phyloP scores from a whole-genome alignment of 2,113 vertebrate species.

The Crocuta crocuta region DNA sequence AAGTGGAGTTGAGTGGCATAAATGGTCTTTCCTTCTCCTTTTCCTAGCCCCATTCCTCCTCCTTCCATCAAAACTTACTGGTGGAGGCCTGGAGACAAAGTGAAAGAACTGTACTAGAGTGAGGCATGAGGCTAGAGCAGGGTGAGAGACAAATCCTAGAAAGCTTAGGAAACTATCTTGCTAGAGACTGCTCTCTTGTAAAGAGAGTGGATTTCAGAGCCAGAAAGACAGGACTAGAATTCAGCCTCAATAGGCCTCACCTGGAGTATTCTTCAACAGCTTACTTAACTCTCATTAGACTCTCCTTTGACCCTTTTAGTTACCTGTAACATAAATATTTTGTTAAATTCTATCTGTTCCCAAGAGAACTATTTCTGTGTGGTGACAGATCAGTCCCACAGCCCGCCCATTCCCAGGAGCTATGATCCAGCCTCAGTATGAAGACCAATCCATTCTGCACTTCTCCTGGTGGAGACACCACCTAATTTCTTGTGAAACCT shows the following conservation, averaged over 20 bases:
- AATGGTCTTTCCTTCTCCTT: background rate
- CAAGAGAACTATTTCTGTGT: slow-evolving; percentile 28
- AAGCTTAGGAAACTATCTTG: background rate
- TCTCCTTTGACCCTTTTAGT: background rate
- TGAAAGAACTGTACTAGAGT: background rate
- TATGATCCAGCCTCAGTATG: background rate
- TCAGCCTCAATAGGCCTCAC: background rate
- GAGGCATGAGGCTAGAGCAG: background rate
- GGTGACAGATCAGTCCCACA: background rate
- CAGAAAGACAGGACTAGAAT: background rate
- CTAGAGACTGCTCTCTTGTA: background rate
- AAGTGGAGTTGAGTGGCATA: background rate
- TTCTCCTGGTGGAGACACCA: background rate
- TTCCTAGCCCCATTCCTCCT: background rate
- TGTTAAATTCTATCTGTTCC: slow-evolving; percentile 14
- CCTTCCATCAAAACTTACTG: background rate
- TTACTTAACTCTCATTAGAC: slow-evolving; percentile 18
- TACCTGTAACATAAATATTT: background rate
- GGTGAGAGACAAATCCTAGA: background rate
- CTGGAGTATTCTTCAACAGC: background rate
- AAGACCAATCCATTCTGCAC: background rate
- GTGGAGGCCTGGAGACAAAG: background rate
- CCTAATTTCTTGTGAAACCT: background rate
- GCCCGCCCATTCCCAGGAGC: background rate
- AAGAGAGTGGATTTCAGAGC: background rate